These are phyloP conservation scores for Pycnonotus jocosus DNA, from an alignment of 2,113 vertebrate species.

Conservation along the genomic window DNA sequence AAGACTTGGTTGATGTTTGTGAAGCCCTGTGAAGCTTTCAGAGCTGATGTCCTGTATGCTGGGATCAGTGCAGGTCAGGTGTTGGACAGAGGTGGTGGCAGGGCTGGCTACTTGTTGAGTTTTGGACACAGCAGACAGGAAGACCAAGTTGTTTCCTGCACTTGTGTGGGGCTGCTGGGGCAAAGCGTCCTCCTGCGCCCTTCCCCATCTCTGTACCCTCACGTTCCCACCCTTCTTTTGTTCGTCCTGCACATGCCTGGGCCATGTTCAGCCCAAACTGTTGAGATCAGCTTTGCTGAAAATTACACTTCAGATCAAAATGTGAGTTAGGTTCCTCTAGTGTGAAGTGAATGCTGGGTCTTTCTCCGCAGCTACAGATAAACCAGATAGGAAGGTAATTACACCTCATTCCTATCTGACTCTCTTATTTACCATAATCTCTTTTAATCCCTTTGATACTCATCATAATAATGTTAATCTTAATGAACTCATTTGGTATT, in stretches of 20 bases:
- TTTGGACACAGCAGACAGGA: fast-evolving
- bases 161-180: background rate
- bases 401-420: constrained; percentile 52
- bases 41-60: background rate
- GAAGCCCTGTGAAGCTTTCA: background rate
- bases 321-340: constrained; percentile 23
- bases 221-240: constrained; percentile 4
- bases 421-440: constrained; percentile 64
- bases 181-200: background rate
- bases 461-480: constrained; percentile 76
- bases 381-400: constrained; percentile 32
- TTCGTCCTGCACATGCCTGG: constrained; percentile 35
- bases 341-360: background rate
- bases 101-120: fast-evolving
- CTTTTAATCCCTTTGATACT: constrained; percentile 72
- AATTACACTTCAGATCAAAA: constrained; percentile 6
- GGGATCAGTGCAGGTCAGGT: background rate
- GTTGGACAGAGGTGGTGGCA: background rate
- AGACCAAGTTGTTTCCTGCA: background rate
- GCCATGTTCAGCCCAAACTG: background rate
- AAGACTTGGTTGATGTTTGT: background rate
- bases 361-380: constrained; percentile 53
- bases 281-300: constrained; percentile 53
- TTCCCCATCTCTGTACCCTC: background rate
- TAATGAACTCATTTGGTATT: constrained; percentile 70